These are phyloP conservation scores for Hapalemur alaotrensis DNA, from an alignment of 2,797 vertebrate species.

Conservation along the genomic window DNA sequence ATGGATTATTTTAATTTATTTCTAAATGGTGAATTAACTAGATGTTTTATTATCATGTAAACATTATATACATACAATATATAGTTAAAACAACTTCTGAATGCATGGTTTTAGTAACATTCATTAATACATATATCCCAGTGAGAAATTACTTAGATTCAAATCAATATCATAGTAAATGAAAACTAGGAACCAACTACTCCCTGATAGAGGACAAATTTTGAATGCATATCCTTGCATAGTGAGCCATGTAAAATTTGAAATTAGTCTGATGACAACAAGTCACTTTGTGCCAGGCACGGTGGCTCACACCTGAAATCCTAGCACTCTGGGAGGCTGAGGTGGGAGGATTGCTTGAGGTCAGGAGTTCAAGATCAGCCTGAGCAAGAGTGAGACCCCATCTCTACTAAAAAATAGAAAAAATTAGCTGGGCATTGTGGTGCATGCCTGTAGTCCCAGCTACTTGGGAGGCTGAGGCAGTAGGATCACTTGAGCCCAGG, in stretches of 20 bases:
- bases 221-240: not conserved
- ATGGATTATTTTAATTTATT: not conserved
- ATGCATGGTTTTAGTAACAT: not conserved
- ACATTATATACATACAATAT: not conserved
- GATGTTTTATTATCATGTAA: not conserved
- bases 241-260: not conserved
- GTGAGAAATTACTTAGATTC: slow-evolving; percentile 9
- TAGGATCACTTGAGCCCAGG: no score
- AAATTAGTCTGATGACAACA: slow-evolving; percentile 43
- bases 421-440: no score
- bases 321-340: no score
- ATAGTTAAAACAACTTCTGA: not conserved
- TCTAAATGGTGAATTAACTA: slow-evolving; percentile 5
- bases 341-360: no score
- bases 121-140: not conserved
- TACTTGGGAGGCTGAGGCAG: no score
- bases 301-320: no score
- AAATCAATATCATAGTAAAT: slow-evolving; percentile 12
- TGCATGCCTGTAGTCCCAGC: no score
- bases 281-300: not conserved
- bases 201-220: not conserved
- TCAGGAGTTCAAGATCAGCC: no score
- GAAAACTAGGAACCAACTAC: not conserved
- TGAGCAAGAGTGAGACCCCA: no score
- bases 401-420: no score